Base-by-base conservation (phyloP, 2,888 invertebrate genomes). In the Psylliodes chrysocephalus region DNA sequence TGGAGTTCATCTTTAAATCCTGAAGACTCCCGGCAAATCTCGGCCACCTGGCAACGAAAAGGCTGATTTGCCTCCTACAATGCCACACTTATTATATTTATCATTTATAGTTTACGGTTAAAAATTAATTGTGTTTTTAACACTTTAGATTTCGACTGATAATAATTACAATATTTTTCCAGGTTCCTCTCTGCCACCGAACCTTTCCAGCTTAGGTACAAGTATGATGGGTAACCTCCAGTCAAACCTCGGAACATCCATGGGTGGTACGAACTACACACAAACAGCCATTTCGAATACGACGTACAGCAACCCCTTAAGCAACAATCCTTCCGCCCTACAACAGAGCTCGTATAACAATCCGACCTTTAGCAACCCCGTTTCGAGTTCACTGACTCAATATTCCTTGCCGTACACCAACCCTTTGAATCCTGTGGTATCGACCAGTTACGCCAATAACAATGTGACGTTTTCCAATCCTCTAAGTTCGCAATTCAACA, bases 401-500 rank as follows among this genome's bases (percentile, higher is more conserved):
- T 77, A 82, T 82, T 65, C 84, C 81, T 73, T 86, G 81, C 73
- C 81, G 81, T 72, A 72, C 54, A 57, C 65, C 15, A 73, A 73
- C 22, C 71, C 72, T 22, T 60, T 70, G 18, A 66, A 82, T 81
- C 63, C 73, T 5, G 79, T 77, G 1, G 79, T 78, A 28, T 78
- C 82, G 73, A 79, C 82, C 74, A 77, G 74, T 40, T 75, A 71
- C 54, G 74, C 74, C 66, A 75, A 79, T 78, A 79, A 84, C 79
- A 78, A 85, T 80, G 78, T 86, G 15, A 89, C 88, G 1, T 91
- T 90, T 74, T 88, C 90, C 63, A 90, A 90, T 76, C 90, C 90
- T 14, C 81, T 90, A 66, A 83, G 71, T 82, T 87, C 71, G 78
- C 87, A 79, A 83, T 86, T 76, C 81, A 90, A 80, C 84, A 87